Conservation (phyloP, 2,797 vertebrate genomes). For the Podarcis siculus region DNA sequence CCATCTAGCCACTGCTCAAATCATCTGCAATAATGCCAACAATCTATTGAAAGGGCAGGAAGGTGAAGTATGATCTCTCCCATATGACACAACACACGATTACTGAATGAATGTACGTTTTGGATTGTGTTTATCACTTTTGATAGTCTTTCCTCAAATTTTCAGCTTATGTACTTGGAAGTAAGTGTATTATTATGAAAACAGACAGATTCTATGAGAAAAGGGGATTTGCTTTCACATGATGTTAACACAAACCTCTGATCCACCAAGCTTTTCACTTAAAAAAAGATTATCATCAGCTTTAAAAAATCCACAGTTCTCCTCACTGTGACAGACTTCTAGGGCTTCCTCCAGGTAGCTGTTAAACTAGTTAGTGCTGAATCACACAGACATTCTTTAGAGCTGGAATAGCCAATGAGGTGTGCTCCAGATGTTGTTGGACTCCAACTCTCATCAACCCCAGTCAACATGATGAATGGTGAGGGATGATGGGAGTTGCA, state of each 20-base stretch:
- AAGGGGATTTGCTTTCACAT: not conserved
- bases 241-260: not conserved
- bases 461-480: too few species aligned
- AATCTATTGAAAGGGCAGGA: not conserved
- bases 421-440: too few species aligned
- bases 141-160: not conserved
- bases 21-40: not conserved
- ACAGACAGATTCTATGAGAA: not conserved
- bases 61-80: not conserved
- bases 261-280: not conserved
- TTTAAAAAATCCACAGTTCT: not conserved
- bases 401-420: too few species aligned
- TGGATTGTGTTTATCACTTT: not conserved
- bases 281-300: not conserved
- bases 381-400: not conserved
- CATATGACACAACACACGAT: not conserved
- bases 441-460: too few species aligned
- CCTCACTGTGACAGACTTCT: too few species aligned
- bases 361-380: not conserved
- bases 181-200: too few species aligned
- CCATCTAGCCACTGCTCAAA: not conserved
- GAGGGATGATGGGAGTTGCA: too few species aligned
- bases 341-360: too few species aligned
- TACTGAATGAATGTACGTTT: not conserved
- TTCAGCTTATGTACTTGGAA: not conserved